Evolutionary conservation across 2,113 vertebrate species (phyloP), one percentile per base, ranked within the genome.

Genomic region (Salvelinus alpinus): DNA sequence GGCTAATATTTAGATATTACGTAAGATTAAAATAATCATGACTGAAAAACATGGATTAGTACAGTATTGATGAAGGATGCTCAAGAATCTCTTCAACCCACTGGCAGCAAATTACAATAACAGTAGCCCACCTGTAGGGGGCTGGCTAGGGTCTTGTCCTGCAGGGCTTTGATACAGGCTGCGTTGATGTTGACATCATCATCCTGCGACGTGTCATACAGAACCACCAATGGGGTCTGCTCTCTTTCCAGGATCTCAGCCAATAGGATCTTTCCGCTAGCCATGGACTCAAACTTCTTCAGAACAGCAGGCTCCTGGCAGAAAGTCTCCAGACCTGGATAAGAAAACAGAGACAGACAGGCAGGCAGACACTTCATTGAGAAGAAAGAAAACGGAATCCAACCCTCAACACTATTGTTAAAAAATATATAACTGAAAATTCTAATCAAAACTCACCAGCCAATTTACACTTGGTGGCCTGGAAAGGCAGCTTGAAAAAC

Each of bases 161-260:
- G 94, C 72, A 97, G 77, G 2, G 94, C 92, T 88, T 95, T 97
- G 87, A 96, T 84, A 86, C 97, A 99, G 76, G 91, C 91, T 27
- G 95, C 92, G n/a, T 99, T 99, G 79, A 99, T 96, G 87, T 99
- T 99, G 86, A 99, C 88, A 29, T 99, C 98, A 0, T 99, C 96
- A 72, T 99, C 98, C 84, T 98, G 97, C 0, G 98, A 98, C 16
- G 96, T 99, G 75, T 99, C 98, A 16, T 99, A 99, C 22, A 99
- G 91, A 71, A 99, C 94, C n/a, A 97, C 93, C 31, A 96, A 87
- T 29, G 98, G 98, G 68, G 83, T 83, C 47, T 94, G 92, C 29
- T 92, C 88, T 78, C 94, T 94, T 75, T 97, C 94, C 12, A 99
- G 82, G 85, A 98, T 95, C 90, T 99, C 98, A 47, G 96, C 96